phyloP scores from a whole-genome alignment of 92 coral and sea anemone species.

The Palythoa caribaeorum region DNA sequence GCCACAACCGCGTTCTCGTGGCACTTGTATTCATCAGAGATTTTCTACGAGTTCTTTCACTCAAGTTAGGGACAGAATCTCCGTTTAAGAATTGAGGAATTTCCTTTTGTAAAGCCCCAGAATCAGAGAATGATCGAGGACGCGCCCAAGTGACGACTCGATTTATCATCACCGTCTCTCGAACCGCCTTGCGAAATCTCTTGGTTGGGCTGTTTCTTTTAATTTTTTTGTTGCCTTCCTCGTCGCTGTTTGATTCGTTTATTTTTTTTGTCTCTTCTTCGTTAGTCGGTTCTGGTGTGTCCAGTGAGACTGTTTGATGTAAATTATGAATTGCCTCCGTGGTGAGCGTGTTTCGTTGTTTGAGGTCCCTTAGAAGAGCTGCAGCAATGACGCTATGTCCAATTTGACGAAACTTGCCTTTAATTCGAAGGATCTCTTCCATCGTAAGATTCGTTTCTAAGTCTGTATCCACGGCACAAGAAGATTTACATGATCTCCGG shows the following conservation, averaged over 20 bases:
- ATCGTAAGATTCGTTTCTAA: slow-evolving; percentile 65
- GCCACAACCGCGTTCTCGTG: slow-evolving; percentile 31
- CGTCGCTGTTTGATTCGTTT: neutral
- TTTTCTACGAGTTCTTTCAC: neutral
- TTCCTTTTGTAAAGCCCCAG: neutral
- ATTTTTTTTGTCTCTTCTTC: slow-evolving; percentile 26
- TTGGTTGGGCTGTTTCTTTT: slow-evolving; percentile 1
- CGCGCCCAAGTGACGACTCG: slow-evolving; percentile 40
- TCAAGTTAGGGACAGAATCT: neutral
- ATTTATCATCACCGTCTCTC: slow-evolving; percentile 69
- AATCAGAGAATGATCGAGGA: slow-evolving; percentile 8
- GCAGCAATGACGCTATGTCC: slow-evolving; percentile 92
- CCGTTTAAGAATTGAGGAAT: neutral
- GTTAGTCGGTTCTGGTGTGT: slow-evolving; percentile 1
- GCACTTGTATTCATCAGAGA: slow-evolving; percentile 36
- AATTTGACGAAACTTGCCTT: slow-evolving; percentile 95
- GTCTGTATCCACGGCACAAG: slow-evolving; percentile 37
- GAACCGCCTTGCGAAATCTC: slow-evolving; percentile 62
- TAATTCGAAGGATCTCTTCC: slow-evolving; percentile 89
- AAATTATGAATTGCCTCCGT: slow-evolving; percentile 89
- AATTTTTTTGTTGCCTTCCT: neutral
- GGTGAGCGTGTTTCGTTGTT: slow-evolving; percentile 72
- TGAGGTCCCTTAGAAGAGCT: slow-evolving; percentile 85
- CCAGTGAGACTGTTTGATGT: slow-evolving; percentile 77
- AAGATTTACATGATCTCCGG: neutral